These are phyloP conservation scores for Calephelis nemesis DNA, from an alignment of 1,140 invertebrate genomes.

Conservation along the genomic window DNA sequence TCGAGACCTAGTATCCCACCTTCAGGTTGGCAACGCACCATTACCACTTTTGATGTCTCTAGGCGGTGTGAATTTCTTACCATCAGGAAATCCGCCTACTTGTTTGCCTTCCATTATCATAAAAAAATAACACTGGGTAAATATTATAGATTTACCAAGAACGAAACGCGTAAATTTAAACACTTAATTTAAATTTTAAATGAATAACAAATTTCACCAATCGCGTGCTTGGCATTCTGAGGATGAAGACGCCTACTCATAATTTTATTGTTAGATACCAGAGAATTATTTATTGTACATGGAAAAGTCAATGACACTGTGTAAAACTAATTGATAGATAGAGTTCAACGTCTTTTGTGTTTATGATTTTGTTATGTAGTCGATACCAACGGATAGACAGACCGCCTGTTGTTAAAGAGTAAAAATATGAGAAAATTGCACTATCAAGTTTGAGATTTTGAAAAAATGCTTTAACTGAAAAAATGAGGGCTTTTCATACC, in stretches of 20 bases:
- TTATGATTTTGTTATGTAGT: conserved; percentile 3
- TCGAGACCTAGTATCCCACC: no score
- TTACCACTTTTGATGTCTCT: no score
- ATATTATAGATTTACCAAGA: no score
- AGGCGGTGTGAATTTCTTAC: no score
- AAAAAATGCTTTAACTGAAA: no score
- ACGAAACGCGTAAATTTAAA: no score
- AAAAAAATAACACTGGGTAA: no score
- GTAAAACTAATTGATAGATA: background rate
- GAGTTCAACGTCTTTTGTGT: background rate
- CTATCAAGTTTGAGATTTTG: no score
- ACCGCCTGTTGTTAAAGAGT: conserved; percentile 6
- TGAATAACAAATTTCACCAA: conserved; percentile 2
- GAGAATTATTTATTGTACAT: background rate
- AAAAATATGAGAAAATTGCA: conserved; percentile 3
- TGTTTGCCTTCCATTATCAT: no score
- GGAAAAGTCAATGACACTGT: conserved; percentile 6
- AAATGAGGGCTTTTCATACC: no score
- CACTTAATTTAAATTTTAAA: background rate
- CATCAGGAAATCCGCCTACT: no score
- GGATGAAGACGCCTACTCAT: background rate
- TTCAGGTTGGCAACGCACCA: no score
- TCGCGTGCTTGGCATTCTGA: background rate
- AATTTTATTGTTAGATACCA: background rate
- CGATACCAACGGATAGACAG: background rate